Percentiles rank a stretch among this genome's conserved stretches.
Evolutionary conservation across 2,888 invertebrate species (phyloP).

Genomic region (Diarsia mendica): DNA sequence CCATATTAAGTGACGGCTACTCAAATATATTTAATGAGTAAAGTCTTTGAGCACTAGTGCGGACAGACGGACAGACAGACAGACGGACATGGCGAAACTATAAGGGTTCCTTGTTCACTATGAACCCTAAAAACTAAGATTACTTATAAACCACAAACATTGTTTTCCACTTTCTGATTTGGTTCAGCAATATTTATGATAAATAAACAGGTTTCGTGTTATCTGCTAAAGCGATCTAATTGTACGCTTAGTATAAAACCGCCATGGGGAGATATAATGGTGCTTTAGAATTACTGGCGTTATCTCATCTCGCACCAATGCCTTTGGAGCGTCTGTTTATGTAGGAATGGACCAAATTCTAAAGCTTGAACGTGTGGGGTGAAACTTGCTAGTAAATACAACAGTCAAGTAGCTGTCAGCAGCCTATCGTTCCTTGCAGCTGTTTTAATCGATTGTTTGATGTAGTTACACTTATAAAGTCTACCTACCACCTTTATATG

Average conservation of each 20-base stretch:
- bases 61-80: too few species aligned
- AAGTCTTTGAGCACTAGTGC: too few species aligned
- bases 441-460: neutral
- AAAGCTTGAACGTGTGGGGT: constrained; percentile 7
- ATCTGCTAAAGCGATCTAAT: constrained; percentile 39
- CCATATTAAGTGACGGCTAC: too few species aligned
- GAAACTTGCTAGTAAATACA: constrained; percentile 6
- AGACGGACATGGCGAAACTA: too few species aligned
- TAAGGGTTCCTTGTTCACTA: too few species aligned
- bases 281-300: constrained; percentile 43
- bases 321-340: constrained; percentile 21
- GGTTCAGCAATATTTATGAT: constrained; percentile 5
- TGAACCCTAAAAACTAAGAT: too few species aligned
- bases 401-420: neutral
- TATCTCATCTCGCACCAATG: constrained; percentile 56
- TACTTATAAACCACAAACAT: neutral
- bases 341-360: constrained; percentile 27
- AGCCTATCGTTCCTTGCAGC: neutral
- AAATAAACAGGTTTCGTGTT: constrained; percentile 38
- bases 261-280: constrained; percentile 37
- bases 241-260: constrained; percentile 22
- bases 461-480: neutral
- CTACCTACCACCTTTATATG: too few species aligned
- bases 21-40: too few species aligned
- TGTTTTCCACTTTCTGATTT: neutral